Conservation (phyloP, 2,113 vertebrate species). For the Xyrauchen texanus region DNA sequence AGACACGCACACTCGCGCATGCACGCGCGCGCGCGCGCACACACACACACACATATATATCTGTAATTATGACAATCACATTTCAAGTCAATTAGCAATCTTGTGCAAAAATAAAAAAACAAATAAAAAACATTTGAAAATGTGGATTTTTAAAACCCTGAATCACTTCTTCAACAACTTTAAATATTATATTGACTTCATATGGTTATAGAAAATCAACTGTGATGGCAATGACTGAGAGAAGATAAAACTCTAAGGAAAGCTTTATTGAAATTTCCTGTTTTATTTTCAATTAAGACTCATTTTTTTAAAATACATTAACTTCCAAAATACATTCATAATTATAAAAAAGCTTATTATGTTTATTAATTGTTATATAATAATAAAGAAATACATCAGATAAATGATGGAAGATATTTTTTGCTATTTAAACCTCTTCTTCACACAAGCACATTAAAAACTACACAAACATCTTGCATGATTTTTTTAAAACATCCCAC, state of each 20-base stretch:
- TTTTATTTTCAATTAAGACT: slow-evolving; percentile 28
- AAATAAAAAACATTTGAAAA: no score
- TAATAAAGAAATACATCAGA: slow-evolving; percentile 7
- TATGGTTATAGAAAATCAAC: no score
- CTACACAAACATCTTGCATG: background rate
- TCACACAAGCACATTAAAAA: slow-evolving; percentile 49
- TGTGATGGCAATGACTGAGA: no score
- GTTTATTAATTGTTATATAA: slow-evolving; percentile 31
- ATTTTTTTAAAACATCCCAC: background rate
- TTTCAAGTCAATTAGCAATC: no score
- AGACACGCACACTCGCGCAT: background rate
- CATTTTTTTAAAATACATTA: slow-evolving; percentile 40
- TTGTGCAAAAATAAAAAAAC: no score
- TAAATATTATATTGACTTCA: no score
- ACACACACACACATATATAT: background rate
- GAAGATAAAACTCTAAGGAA: background rate
- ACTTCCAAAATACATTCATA: slow-evolving; percentile 56
- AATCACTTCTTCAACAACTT: no score
- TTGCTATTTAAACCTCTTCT: slow-evolving; percentile 23
- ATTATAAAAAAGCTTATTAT: slow-evolving; percentile 60
- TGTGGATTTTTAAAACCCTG: no score
- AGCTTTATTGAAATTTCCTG: background rate
- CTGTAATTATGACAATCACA: no score
- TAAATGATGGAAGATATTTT: slow-evolving; percentile 4
- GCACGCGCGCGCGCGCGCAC: background rate